Conservation (phyloP, 2,888 invertebrate species). For the Epiblema foenella region DNA sequence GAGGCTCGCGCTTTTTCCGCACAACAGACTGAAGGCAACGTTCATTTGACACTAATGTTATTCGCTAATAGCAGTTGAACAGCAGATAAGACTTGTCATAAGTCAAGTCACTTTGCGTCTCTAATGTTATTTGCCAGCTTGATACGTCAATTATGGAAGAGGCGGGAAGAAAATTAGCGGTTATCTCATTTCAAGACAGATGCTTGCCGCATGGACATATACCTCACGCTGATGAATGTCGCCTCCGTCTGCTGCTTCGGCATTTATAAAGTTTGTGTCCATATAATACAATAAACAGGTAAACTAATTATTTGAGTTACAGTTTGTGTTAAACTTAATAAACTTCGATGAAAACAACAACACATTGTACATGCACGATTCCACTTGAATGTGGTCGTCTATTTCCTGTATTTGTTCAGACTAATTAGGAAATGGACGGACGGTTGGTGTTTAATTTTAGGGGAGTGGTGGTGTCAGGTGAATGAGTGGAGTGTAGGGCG, state of each 20-base stretch:
- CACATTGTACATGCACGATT: conserved; percentile 34
- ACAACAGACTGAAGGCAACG: conserved; percentile 44
- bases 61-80: conserved; percentile 36
- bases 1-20: conserved; percentile 61
- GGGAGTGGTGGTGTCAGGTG: conserved; percentile 53
- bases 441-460: conserved; percentile 47
- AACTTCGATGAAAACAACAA: conserved; percentile 27
- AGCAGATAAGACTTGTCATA: conserved; percentile 47
- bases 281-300: conserved; percentile 17
- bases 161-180: conserved; percentile 63
- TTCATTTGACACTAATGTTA: conserved; percentile 40
- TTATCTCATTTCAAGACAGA: conserved; percentile 55
- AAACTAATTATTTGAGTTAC: neutral
- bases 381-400: conserved; percentile 42
- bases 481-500: conserved; percentile 48
- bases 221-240: conserved; percentile 60
- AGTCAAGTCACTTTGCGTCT: conserved; percentile 56
- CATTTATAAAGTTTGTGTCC: conserved; percentile 31
- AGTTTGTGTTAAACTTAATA: conserved; percentile 12
- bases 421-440: conserved; percentile 52
- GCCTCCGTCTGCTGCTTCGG: conserved; percentile 64
- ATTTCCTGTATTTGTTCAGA: conserved; percentile 45
- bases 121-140: conserved; percentile 67
- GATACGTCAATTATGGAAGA: conserved; percentile 59
- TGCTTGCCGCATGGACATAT: conserved; percentile 56